A percentile compares a stretch with the other conserved stretches of the same genome.
phyloP scores from a whole-genome alignment of 2,888 invertebrate genomes.

The Apodemia hepburni region DNA sequence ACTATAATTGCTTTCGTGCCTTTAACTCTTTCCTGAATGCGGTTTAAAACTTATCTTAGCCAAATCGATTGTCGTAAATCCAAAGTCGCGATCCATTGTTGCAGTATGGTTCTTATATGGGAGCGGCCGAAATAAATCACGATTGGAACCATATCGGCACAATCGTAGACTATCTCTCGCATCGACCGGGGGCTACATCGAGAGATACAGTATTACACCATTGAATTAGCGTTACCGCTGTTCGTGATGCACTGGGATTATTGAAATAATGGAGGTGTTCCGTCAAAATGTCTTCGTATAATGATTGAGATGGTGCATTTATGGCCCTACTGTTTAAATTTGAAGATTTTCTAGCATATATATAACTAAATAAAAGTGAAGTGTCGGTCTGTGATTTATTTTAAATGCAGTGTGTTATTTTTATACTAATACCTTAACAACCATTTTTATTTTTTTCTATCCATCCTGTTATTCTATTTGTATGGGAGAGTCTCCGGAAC shows the following conservation, averaged over 20 bases:
- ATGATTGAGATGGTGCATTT: background rate
- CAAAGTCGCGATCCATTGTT: conserved; percentile 66
- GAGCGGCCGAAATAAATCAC: conserved; percentile 76
- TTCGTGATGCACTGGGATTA: conserved; percentile 44
- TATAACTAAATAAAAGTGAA: too few relatives aligned
- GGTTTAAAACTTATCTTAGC: conserved; percentile 69
- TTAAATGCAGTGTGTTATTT: too few relatives aligned
- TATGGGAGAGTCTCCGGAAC: too few relatives aligned
- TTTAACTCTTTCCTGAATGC: conserved; percentile 35
- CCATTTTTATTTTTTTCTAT: too few relatives aligned
- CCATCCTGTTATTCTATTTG: too few relatives aligned
- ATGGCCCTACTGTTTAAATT: background rate
- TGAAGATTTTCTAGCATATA: background rate
- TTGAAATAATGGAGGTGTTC: conserved; percentile 1
- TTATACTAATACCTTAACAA: too few relatives aligned
- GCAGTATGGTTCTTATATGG: conserved; percentile 71
- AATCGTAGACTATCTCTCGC: conserved; percentile 68
- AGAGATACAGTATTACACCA: conserved; percentile 69
- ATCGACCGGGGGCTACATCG: conserved; percentile 56
- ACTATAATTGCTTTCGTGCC: conserved; percentile 23
- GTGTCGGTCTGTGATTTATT: too few relatives aligned
- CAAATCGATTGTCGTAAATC: conserved; percentile 76
- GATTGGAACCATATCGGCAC: conserved; percentile 72
- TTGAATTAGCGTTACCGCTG: conserved; percentile 76
- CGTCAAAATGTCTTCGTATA: background rate